These are phyloP conservation scores for Oryzias dopingdopingensis DNA, from an alignment of 2,797 vertebrate genomes.

Conservation along the genomic window DNA sequence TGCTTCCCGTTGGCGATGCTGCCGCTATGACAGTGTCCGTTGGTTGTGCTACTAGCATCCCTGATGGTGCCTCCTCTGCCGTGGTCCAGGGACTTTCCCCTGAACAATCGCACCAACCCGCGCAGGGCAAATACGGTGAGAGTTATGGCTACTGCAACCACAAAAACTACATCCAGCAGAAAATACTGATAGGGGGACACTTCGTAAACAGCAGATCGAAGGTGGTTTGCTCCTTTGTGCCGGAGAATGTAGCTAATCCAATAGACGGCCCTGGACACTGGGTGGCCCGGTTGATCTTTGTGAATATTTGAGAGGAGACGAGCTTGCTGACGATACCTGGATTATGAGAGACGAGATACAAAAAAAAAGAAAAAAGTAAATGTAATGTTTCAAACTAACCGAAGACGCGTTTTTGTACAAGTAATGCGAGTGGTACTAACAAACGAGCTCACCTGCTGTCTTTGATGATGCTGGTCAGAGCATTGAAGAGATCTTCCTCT, in stretches of 20 bases:
- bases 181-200: slow-evolving; percentile 94
- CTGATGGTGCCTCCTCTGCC: slow-evolving; percentile 18
- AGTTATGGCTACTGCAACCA: slow-evolving; percentile 73
- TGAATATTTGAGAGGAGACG: slow-evolving; percentile 91
- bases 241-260: slow-evolving; percentile 97
- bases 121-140: slow-evolving; percentile 73
- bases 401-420: too few species aligned
- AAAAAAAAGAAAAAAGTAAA: too few species aligned
- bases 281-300: slow-evolving; percentile 95
- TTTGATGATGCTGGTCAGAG: slow-evolving; percentile 87
- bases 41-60: slow-evolving; percentile 71
- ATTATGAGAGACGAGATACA: neutral
- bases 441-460: slow-evolving; percentile 80
- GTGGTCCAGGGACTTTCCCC: slow-evolving; percentile 66
- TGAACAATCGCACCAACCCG: slow-evolving; percentile 75
- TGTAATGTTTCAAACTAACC: too few species aligned
- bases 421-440: too few species aligned
- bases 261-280: slow-evolving; percentile 90
- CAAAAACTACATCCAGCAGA: slow-evolving; percentile 86
- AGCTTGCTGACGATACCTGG: slow-evolving; percentile 88
- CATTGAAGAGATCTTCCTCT: slow-evolving; percentile 83
- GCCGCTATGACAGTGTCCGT: slow-evolving; percentile 91
- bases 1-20: slow-evolving; percentile 91
- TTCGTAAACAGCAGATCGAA: slow-evolving; percentile 88
- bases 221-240: slow-evolving; percentile 89